These are phyloP conservation scores for Volucella inflata DNA, from an alignment of 2,888 invertebrate species.

Conservation along the genomic window DNA sequence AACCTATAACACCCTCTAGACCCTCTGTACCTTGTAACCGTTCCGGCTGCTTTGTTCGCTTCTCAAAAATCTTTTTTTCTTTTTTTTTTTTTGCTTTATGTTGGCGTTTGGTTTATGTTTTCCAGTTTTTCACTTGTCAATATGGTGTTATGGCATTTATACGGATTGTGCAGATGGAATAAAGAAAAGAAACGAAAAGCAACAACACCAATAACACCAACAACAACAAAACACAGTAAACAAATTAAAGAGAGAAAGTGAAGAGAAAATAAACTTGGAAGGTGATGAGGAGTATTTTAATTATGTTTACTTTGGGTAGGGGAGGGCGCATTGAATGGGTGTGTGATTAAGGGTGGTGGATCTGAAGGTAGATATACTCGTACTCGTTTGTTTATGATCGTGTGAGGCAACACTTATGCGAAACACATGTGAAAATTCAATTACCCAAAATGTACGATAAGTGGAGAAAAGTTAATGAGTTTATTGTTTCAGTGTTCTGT, in stretches of 20 bases:
- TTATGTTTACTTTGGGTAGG: constrained; percentile 60
- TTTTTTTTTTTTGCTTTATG: constrained; percentile 34
- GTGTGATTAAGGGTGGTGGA: not conserved
- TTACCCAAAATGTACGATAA: constrained; percentile 54
- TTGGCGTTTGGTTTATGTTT: constrained; percentile 47
- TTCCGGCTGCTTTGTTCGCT: not conserved
- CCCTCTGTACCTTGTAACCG: not conserved
- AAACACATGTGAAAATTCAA: constrained; percentile 66
- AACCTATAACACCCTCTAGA: not conserved
- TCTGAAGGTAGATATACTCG: not conserved
- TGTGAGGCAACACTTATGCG: constrained; percentile 6
- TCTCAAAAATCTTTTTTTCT: not conserved
- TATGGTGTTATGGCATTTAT: constrained; percentile 55
- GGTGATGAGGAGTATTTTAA: constrained; percentile 68
- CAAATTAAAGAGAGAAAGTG: constrained; percentile 3
- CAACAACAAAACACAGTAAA: not conserved
- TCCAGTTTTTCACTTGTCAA: constrained; percentile 56
- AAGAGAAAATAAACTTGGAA: constrained; percentile 16
- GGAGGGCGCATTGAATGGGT: not conserved
- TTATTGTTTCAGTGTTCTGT: constrained; percentile 26
- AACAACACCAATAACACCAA: not conserved
- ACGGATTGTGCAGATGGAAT: constrained; percentile 28
- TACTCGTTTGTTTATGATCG: not conserved
- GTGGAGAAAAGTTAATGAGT: constrained; percentile 43
- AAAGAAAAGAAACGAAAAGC: constrained; percentile 1